Base-by-base conservation (phyloP, 2,797 vertebrate genomes). In the Babyrousa celebensis region DNA sequence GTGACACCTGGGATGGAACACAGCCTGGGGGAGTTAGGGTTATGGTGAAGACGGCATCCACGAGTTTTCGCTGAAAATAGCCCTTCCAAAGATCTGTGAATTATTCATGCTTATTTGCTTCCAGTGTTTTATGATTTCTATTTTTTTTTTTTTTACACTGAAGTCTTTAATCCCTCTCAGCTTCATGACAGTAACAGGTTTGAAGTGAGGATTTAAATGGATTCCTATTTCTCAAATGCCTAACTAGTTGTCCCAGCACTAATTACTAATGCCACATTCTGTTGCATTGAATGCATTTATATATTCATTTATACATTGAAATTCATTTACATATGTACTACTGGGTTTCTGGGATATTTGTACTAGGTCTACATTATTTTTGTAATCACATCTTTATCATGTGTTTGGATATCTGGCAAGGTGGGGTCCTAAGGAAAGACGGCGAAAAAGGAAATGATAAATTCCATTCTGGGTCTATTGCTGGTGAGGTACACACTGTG, bases 211-310 rank as follows among this genome's bases (percentile, higher is more conserved):
- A 71, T 79, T 16, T 68, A 75, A 70, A n/a, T 40, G 29, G 85
- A 54, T 79, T 95, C 18, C 36, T 36, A 70, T 80, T 79, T 89
- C 10, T 56, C 68, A 80, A 86, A 93, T 75, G 71, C 15, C 70
- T 77, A 20, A 36, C 15, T 32, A 60, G 80, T 32, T 80, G 21
- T 65, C 23, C n/a, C 36, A 86, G 36, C 15, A 63, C 21, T 85
- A 48, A 92, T 11, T 18, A 88, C 36, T 86, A 77, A 94, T 29
- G 67, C 11, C 12, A 74, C 54, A 4, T 65, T 68, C 71, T 56
- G 32, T 60, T 54, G 85, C 65, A 84, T 17, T 83, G 68, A 90
- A 79, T 17, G 89, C 63, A 56, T 58, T 85, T 75, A 75, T 48
- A 48, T 56, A 56, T 56, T 56, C 54, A 56, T 56, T 56, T 56